A percentile compares a stretch with the other conserved stretches of the same genome.
Evolutionary conservation across 2,113 vertebrate species (phyloP).

Genomic region (Cebus imitator): DNA sequence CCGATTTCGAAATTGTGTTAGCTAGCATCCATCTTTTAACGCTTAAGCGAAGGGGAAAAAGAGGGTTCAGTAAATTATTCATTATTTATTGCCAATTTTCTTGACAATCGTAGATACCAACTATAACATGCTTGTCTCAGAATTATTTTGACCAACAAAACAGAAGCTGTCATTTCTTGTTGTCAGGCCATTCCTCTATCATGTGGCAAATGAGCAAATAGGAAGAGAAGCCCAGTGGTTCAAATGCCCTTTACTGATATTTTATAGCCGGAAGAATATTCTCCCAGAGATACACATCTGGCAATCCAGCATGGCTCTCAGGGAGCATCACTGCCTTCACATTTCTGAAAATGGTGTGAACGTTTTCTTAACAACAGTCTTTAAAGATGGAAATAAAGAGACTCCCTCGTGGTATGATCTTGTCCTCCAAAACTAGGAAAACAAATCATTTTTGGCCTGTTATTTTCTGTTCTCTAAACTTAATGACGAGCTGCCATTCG

Average conservation of each 20-base stretch:
- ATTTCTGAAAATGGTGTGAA: not conserved
- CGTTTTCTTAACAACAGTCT: not conserved
- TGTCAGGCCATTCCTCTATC: not conserved
- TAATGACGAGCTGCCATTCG: not conserved
- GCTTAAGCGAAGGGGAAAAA: not conserved
- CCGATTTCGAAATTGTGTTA: not conserved
- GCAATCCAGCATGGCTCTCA: not conserved
- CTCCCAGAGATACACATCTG: not conserved
- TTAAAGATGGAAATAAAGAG: constrained; percentile 4
- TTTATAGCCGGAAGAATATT: not conserved
- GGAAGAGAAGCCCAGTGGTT: not conserved
- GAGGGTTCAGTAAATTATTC: not conserved
- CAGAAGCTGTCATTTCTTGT: not conserved
- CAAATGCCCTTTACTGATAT: not conserved
- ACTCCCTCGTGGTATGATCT: not conserved
- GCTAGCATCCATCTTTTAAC: not conserved
- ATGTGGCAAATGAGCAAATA: not conserved
- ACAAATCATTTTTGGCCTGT: not conserved
- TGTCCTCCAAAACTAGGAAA: not conserved
- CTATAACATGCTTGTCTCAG: not conserved
- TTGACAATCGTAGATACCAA: not conserved
- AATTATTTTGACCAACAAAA: not conserved
- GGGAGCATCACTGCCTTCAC: not conserved
- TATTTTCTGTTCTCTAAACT: constrained; percentile 7
- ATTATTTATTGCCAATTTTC: not conserved